Percentiles rank a stretch among this genome's conserved stretches.
phyloP scores from a whole-genome alignment of 2,113 vertebrate species.

The Xiphorhynchus elegans region DNA sequence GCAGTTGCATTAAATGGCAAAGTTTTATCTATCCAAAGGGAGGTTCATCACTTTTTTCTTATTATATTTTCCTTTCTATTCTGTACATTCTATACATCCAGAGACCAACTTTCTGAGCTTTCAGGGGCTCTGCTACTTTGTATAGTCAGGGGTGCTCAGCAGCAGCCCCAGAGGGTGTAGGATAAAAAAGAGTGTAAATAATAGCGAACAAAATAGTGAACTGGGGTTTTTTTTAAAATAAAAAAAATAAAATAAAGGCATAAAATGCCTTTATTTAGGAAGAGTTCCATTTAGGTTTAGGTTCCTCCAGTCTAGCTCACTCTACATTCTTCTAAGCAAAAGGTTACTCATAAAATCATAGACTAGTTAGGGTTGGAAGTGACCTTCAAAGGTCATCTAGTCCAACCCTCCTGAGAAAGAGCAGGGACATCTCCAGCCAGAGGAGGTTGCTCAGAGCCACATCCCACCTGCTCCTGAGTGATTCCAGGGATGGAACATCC shows the following conservation, averaged over 20 bases:
- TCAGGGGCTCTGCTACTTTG: neutral
- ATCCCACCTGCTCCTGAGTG: neutral
- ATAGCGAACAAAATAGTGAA: too few species aligned
- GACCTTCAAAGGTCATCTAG: neutral
- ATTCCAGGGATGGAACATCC: neutral
- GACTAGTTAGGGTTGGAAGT: neutral
- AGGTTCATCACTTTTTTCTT: neutral
- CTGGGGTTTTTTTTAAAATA: too few species aligned
- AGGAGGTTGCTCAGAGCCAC: neutral
- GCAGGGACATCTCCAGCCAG: neutral
- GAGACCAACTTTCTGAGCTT: neutral
- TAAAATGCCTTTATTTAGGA: neutral
- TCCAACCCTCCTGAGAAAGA: neutral
- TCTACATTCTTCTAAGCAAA: accelerated
- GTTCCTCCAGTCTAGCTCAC: neutral
- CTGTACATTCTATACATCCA: neutral
- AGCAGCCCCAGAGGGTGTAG: neutral
- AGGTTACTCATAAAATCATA: neutral
- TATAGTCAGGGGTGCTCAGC: neutral
- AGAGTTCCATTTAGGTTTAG: neutral
- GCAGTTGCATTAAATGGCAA: neutral
- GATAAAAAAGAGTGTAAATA: neutral
- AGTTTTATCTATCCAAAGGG: neutral
- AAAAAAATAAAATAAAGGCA: too few species aligned
- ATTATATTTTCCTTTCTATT: neutral